Evolutionary conservation across 2,113 vertebrate species (phyloP).

Genomic region (Ictalurus furcatus): DNA sequence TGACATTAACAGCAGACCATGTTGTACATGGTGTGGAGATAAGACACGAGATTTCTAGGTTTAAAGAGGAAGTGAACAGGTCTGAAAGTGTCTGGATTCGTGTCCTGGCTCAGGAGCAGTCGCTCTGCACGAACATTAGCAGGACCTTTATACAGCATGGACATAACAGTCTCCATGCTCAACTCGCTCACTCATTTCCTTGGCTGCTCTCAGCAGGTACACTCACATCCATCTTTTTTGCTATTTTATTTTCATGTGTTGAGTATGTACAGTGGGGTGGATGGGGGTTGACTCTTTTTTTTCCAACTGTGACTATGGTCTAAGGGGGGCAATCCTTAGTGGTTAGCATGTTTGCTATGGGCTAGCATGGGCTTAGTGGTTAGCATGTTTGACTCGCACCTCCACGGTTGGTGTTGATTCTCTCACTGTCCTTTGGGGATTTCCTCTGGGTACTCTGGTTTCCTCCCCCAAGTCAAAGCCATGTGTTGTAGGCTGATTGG

Average conservation of each 20-base stretch:
- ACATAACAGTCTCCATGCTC: constrained; percentile 58
- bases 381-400: too few relatives aligned
- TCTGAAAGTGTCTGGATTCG: constrained; percentile 58
- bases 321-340: too few relatives aligned
- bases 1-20: constrained; percentile 70
- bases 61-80: constrained; percentile 55
- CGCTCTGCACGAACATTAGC: constrained; percentile 70
- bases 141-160: constrained; percentile 42
- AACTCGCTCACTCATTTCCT: constrained; percentile 68
- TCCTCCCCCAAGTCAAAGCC: too few relatives aligned
- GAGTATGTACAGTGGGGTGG: background rate
- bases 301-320: background rate
- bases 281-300: background rate
- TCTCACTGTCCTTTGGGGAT: too few relatives aligned
- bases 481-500: too few relatives aligned
- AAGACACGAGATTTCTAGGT: constrained; percentile 49
- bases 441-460: too few relatives aligned
- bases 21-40: constrained; percentile 71
- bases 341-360: too few relatives aligned
- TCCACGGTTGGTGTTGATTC: too few relatives aligned
- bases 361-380: too few relatives aligned
- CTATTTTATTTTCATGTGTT: background rate
- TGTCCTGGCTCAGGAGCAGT: constrained; percentile 60
- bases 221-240: background rate
- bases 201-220: constrained; percentile 73